Evolutionary conservation across 2,113 vertebrate genomes (phyloP), one percentile per base, ranked within the genome.

Genomic region (Euleptes europaea): DNA sequence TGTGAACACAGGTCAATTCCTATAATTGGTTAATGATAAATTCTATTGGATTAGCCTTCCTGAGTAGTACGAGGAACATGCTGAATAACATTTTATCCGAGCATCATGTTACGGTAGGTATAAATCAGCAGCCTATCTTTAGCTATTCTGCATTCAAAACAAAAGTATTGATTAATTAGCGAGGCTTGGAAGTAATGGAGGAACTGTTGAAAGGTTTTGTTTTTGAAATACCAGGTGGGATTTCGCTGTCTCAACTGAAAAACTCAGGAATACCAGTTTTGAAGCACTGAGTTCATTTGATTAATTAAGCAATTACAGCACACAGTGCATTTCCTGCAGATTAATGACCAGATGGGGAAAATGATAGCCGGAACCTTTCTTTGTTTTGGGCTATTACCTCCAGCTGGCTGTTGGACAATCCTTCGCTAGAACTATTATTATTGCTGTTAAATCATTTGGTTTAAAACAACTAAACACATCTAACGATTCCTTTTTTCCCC

Each of bases 271-370:
- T 79, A 63, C 76, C 81, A 60, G 21, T 89, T 80, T 82, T 85
- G 73, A 82, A 88, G 74, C 47, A 57, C 51, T 47, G 51, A 74
- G 76, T 80, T 83, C 76, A 83, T 86, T 83, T 89, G 70, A 89
- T 89, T 86, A 89, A 89, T 86, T 89, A 86, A 89, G 65, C 70
- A 86, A 86, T 86, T 80, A 83, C 40, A 65, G 35, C 42, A 31
- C 11, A 40, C 71, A 79, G 67, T 82, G 57, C 80, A 88, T 74
- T 78, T 88, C 83, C 87, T 85, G 42, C 70, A 86, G 70, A 86
- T 76, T 83, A 83, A 83, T 76, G 63, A 66, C 80, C 70, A 89
- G 70, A 76, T 86, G 70, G 76, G 80, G 57, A 86, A 80, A 40
- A 63, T 86, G 77, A 74, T 74, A 82, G 35, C 60, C 28, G n/a